phyloP scores from a whole-genome alignment of 2,797 vertebrate species.

The Pempheris klunzingeri region DNA sequence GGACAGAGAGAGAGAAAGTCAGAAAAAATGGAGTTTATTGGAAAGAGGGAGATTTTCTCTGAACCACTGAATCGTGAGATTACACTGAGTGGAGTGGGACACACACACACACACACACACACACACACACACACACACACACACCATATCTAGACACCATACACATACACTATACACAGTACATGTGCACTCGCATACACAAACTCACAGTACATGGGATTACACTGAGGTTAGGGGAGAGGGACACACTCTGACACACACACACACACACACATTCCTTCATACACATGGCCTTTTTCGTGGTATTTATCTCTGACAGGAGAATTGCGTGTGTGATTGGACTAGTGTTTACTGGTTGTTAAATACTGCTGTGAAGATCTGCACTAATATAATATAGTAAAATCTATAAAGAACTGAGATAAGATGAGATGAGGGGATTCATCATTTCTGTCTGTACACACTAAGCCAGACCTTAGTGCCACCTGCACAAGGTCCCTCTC shows the following conservation, averaged over 20 bases:
- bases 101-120: constrained; percentile 31
- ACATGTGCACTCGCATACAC: constrained; percentile 20
- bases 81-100: constrained; percentile 78
- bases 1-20: constrained; percentile 30
- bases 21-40: constrained; percentile 79
- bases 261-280: neutral
- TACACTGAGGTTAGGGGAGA: constrained; percentile 29
- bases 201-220: constrained; percentile 36
- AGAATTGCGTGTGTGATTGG: constrained; percentile 19
- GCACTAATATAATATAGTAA: constrained; percentile 3
- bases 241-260: neutral
- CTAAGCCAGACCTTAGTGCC: too few species aligned
- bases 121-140: constrained; percentile 18
- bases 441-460: too few species aligned
- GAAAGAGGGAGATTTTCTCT: constrained; percentile 85
- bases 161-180: constrained; percentile 34
- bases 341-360: constrained; percentile 14
- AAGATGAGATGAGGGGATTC: neutral
- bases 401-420: neutral
- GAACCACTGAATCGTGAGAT: constrained; percentile 87
- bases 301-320: constrained; percentile 13
- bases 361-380: constrained; percentile 18
- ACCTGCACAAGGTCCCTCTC: too few species aligned
- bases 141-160: constrained; percentile 29
- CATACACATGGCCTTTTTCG: neutral